Conservation (phyloP, 2,113 vertebrate species). For the Psittacus erithacus region DNA sequence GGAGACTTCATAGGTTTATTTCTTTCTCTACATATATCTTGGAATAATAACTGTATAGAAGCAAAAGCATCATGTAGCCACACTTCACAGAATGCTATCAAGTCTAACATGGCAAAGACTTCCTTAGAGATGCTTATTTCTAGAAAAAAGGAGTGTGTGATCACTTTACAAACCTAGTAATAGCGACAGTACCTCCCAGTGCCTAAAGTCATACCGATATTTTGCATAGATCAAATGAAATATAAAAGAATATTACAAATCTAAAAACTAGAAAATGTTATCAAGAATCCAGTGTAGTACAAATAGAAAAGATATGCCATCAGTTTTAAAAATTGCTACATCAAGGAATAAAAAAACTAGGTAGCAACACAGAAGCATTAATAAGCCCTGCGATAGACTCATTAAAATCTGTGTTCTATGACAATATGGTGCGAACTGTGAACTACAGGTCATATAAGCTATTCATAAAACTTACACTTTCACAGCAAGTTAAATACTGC, state of each 20-base stretch:
- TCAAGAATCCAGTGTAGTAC: neutral
- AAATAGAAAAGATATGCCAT: neutral
- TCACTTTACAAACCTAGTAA: neutral
- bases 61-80: neutral
- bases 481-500: neutral
- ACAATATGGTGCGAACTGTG: neutral
- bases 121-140: neutral
- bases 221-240: neutral
- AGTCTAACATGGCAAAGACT: neutral
- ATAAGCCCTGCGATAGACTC: neutral
- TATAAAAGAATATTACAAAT: neutral
- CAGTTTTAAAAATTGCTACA: neutral
- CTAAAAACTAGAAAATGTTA: neutral
- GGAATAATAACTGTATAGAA: neutral
- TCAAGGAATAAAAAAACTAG: neutral
- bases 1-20: neutral
- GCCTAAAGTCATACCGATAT: neutral
- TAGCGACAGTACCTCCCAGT: neutral
- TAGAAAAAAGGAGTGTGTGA: neutral
- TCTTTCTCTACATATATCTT: neutral
- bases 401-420: neutral
- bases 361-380: neutral
- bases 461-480: neutral
- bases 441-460: neutral
- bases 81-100: neutral